Base-by-base conservation (phyloP, 2,888 invertebrate genomes). In the Coremacera marginata region DNA sequence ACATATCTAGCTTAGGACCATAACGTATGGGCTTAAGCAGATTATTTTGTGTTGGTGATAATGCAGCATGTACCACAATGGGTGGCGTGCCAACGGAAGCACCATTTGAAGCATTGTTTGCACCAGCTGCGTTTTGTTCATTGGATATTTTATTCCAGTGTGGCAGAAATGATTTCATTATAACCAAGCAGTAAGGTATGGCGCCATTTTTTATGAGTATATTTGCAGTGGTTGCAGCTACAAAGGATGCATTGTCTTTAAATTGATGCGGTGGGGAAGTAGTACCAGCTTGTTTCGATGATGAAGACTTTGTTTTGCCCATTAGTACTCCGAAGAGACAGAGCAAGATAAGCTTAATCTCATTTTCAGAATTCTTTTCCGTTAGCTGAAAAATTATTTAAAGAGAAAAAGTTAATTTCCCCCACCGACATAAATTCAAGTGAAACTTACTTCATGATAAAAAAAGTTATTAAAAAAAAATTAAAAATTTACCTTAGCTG, bases 1-100 rank as follows among this genome's bases (percentile, higher is more conserved):
- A 95, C 95, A 98, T 97, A 87, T 99, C 98, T 0, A 97, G 97
- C 65, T 96, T 93, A 0, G 96, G 93, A 51, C 94, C 93, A 1
- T 94, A 93, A 16, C 94, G 93, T 83, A 94, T 95, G 57, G 96
- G 95, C 87, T 96, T 97, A 60, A 98, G 89, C 60, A 98, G 90
- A 80, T 85, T 87, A 52, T 85, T 86, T 92, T 82, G 81, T 25
- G 84, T 81, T 0, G 82, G 79, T 62, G 82, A 77, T 37, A 82
- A 75, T 8, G 84, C 75, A 4, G 81, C 78, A 11, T 74, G 74
- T 16, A 52, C 55, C 22, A 44, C 77, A 3, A 76, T 77, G 16
- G 75, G 52, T 11, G 78, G 65, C 7, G 70, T 78, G 5, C 55
- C 34, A 3, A 68, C 74, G 68, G 75, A 74, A 8, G 67, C 77